Evolutionary conservation across 1,140 invertebrate genomes (phyloP), one percentile per base, ranked within the genome.

Genomic region (Eueides isabella): DNA sequence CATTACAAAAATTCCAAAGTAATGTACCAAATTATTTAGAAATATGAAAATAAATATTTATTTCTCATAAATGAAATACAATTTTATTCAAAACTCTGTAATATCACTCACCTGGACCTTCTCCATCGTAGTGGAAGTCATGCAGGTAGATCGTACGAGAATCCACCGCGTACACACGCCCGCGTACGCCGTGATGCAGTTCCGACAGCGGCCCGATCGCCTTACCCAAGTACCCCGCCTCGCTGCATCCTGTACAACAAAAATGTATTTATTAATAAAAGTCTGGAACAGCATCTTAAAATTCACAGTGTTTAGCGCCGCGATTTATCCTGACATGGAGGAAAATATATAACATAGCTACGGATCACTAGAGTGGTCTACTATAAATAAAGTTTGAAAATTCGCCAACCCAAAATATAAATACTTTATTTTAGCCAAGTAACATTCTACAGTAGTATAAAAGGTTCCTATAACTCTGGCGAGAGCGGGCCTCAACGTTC

Each of bases 71-170:
- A 38, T 35, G 1, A 35, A n/a, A 35, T 35, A 35, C 14, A 12
- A 14, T 35, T 35, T 14, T 35, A 35, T n/a, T 38, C 14, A 16
- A 38, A 38, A 16, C 14, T 1, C 14, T 4, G 35, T 55, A 23
- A 26, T 23, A 55, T 9, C 6, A 2, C 72, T 78, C 26, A 98
- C 97, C 96, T 91, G 97, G 97, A 64, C 97, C 98, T 89, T 97
- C 95, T 72, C 98, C 97, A 83, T 98, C 97, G 84, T 98, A 98
- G 23, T 95, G 96, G 86, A 98, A 98, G 89, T 97, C 96, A 88
- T 97, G 96, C 78, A 98, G 95, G 93, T 97, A 97, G 38, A 98
- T 88, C 38, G 97, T 98, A 79, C 97, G 94, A 31, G 96, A 96
- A 91, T 98, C 97, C 0, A 98, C 97, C 1, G 97, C 97, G 89